Base-by-base conservation (phyloP, 2,888 invertebrate species). In the Suillia variegata region DNA sequence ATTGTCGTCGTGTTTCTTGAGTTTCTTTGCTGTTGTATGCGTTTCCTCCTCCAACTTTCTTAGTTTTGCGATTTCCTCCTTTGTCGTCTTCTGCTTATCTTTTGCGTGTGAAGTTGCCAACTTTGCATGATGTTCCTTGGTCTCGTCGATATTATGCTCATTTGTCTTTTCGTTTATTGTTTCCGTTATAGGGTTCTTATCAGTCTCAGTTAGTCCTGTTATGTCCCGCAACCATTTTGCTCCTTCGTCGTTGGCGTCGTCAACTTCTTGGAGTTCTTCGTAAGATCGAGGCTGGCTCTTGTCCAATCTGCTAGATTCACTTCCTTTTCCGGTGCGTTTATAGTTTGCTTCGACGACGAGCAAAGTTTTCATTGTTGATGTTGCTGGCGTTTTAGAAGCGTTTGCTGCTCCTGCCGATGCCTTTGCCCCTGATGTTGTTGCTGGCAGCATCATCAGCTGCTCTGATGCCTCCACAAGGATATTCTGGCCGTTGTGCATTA, bases 401-500 rank as follows among this genome's bases (percentile, higher is more conserved):
- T 21, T 50, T 54, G 58, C 24, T 13, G 47, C 13, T 15, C n/a
- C 24, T 52, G 63, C 34, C 24, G 62, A 12, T 22, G 48, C 15
- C 47, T 26, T 12, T 33, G 57, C 6, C 24, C 49, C 70, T 58
- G 69, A 67, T 4, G 70, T 70, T 47, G 70, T 70, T 56, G 70
- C 70, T 49, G 70, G 69, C 38, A 69, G 73, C 65, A 76, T 61
- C 65, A 75, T 65, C 67, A 77, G 67, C 63, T 73, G 76, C 63
- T 75, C 74, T 26, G 77, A 73, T 64, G 77, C 73, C 64, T 78
- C 77, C 60, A 77, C 73, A 60, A 79, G 67, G 59, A 79, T 71
- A 70, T 78, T 77, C 66, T 78, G 76, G 70, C 79, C 80, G 66
- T 77, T 78, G 65, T 79, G 77, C 78, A 77, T 78, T 63, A 80